These are phyloP conservation scores for Pipra filicauda DNA, from an alignment of 2,113 vertebrate genomes.

Conservation along the genomic window DNA sequence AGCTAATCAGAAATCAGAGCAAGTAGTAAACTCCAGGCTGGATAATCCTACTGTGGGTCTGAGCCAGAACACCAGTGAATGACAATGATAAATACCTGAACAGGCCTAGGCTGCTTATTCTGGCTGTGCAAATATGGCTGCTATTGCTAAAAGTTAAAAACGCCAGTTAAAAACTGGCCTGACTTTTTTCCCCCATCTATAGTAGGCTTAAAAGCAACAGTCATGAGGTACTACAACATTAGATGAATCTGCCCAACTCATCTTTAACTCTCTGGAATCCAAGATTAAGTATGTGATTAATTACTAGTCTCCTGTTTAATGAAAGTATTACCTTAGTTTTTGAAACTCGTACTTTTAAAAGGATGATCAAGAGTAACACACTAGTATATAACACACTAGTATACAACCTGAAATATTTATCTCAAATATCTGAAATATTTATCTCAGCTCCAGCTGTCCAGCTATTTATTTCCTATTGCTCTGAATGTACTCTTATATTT, in stretches of 20 bases:
- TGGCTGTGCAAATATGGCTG: background rate
- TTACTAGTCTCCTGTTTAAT: background rate
- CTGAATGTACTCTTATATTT: background rate
- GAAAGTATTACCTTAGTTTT: background rate
- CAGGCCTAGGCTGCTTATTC: background rate
- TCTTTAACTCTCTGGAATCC: background rate
- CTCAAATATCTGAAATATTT: conserved; percentile 32
- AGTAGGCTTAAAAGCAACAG: background rate
- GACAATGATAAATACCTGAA: background rate
- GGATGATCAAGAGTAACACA: background rate
- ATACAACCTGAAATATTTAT: conserved; percentile 32
- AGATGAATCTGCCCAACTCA: background rate
- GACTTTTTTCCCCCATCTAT: background rate
- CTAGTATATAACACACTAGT: background rate
- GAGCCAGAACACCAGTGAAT: background rate
- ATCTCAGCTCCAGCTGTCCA: background rate
- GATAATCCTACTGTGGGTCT: background rate
- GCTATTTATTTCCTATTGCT: conserved; percentile 1
- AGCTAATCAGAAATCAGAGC: background rate
- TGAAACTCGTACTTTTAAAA: background rate
- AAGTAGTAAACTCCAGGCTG: background rate
- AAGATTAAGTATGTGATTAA: background rate
- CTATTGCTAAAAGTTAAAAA: background rate
- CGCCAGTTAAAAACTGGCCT: background rate
- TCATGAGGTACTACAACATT: background rate